A percentile compares a stretch with the other conserved stretches of the same genome.
Conservation (phyloP, 2,888 invertebrate genomes). For the Lathronympha strigana region DNA sequence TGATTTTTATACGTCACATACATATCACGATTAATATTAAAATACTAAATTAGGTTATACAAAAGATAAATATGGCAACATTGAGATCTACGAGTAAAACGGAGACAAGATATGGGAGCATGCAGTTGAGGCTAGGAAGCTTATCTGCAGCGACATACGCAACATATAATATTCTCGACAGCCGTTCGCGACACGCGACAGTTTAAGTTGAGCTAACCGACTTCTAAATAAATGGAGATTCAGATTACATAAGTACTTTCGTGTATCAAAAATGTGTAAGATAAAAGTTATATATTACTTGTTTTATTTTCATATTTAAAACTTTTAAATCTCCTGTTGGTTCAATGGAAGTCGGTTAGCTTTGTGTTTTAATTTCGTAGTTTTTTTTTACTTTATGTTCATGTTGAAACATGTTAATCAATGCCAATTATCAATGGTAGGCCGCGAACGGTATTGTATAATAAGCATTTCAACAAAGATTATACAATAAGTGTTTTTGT, state of each 20-base stretch:
- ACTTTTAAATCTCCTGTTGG: not conserved
- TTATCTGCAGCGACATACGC: slow-evolving; percentile 66
- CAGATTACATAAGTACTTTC: too few relatives aligned
- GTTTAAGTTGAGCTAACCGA: slow-evolving; percentile 23
- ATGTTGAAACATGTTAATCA: slow-evolving; percentile 11
- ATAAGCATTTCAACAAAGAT: slow-evolving; percentile 44
- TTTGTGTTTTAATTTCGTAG: not conserved
- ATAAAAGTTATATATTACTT: too few relatives aligned
- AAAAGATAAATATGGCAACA: slow-evolving; percentile 61
- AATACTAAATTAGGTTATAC: slow-evolving; percentile 47
- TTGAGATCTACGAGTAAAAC: slow-evolving; percentile 48
- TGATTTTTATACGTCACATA: not conserved
- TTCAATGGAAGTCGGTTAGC: slow-evolving; percentile 1
- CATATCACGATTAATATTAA: slow-evolving; percentile 22
- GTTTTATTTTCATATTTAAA: too few relatives aligned
- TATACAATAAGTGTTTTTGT: not conserved
- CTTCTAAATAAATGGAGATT: slow-evolving; percentile 5
- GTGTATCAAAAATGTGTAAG: too few relatives aligned
- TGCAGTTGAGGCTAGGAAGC: slow-evolving; percentile 68
- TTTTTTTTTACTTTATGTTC: slow-evolving; percentile 3
- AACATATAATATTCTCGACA: slow-evolving; percentile 54
- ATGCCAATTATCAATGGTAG: slow-evolving; percentile 32
- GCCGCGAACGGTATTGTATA: slow-evolving; percentile 52
- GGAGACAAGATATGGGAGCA: slow-evolving; percentile 38
- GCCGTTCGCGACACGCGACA: slow-evolving; percentile 62